Base-by-base conservation (phyloP, 2,888 invertebrate species). In the Rutpela maculata region DNA sequence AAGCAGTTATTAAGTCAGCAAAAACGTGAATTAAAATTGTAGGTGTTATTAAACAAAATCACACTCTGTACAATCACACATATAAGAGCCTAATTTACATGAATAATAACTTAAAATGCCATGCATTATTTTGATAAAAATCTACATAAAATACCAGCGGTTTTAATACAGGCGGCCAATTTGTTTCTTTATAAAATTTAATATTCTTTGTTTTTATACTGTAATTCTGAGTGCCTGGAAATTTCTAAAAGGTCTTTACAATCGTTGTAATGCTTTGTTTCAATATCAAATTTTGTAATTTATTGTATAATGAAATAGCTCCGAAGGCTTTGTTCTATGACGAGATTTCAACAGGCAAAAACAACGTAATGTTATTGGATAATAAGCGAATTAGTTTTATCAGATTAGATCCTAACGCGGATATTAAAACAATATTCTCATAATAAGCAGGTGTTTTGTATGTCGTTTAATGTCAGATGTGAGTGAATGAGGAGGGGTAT, bases 31-130 rank as follows among this genome's bases (percentile, higher is more conserved):
- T 78, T 80, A 77, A 79, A 79, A 79, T 84, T 82, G 85, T 84
- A 82, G 85, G 85, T 85, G 86, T 87, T 88, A 88, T 88, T 88
- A 87, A 88, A 87, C 84, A 87, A 87, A 88, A 88, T 88, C 87
- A 86, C 87, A 86, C 86, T 83, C 84, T 83, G 78, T 82, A 84
- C 85, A 87, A 86, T 86, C 87, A 87, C 86, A 88, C 84, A 85
- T 86, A 87, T 85, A 87, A 88, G 86, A 84, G 86, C 84, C 83
- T 87, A 87, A 89, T 89, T 89, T 88, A 86, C 88, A 88, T 89
- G 87, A 86, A 86, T 89, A 89, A 89, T 89, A 86, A 88, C 87
- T 84, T 86, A 86, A 88, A 88, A 89, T 88, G 86, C 84, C 85
- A 85, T 87, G 85, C 84, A 89, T 89, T 88, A 89, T 78, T 75